Base-by-base conservation (phyloP, 2,888 invertebrate genomes). In the Deilephila porcellus region DNA sequence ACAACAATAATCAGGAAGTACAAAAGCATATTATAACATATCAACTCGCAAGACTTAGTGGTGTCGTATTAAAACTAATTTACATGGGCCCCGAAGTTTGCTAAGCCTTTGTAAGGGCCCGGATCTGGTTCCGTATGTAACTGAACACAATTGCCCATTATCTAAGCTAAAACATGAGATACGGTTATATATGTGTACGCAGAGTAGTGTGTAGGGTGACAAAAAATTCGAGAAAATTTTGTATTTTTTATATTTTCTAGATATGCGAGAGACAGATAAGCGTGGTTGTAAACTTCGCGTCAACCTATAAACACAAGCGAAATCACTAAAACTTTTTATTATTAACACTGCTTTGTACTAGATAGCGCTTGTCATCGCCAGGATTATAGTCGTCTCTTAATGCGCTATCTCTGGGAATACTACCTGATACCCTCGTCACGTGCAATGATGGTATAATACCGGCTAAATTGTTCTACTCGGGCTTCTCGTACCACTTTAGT, bases 31-130 rank as follows among this genome's bases (percentile, higher is more conserved):
- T 64, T 70, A 70, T 72, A 72, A 60, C 56, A 63, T 59, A 71
- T 52, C 60, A 59, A 32, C 60, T 70, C 29, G 25, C 59, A 45
- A 45, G 45, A 72, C 56, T 37, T 60, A 63, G 34, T 62, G 60
- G 19, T 32, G 72, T 76, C 70, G 74, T 76, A 75, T 78, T 76
- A 74, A 74, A 76, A 74, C 77, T 74, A 77, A 77, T 77, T 77
- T 77, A 75, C 77, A 78, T 76, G 70, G 74, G 73, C 71, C 62
- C 53, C 71, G 67, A 76, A 76, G 73, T 74, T 75, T 73, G 25
- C 71, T 64, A 64, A 75, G 73, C 75, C 74, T 67, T 74, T 75
- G 73, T 62, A 63, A 59, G 34, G 60, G 14, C 32, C 17, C 8
- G 60, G 71, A 52, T 60, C 71, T 72, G 71, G 73, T 77, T 72